phyloP scores from a whole-genome alignment of 2,888 invertebrate genomes.

The Caenorhabditis auriculariae region DNA sequence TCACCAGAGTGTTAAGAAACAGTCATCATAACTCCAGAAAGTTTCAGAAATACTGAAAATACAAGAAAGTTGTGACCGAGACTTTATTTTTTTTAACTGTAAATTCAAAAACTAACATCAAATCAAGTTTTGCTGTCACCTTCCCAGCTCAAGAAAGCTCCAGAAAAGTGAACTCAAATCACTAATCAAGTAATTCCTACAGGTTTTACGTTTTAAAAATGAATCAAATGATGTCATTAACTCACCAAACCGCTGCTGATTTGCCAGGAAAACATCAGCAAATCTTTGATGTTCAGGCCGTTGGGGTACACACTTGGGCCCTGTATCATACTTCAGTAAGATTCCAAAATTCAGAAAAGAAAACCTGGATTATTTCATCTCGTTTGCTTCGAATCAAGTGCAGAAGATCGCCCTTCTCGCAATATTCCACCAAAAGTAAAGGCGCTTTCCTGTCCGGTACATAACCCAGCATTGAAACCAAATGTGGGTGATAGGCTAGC shows the following conservation, averaged over 20 bases:
- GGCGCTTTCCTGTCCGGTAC: constrained; percentile 48
- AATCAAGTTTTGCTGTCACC: no score
- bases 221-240: no score
- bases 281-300: constrained; percentile 47
- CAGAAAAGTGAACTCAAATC: no score
- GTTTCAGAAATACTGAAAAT: no score
- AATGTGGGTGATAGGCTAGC: constrained; percentile 53
- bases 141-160: no score
- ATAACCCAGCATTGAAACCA: constrained; percentile 56
- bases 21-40: no score
- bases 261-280: constrained; percentile 56
- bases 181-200: no score
- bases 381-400: constrained; percentile 46
- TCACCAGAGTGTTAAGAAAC: no score
- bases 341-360: constrained; percentile 2
- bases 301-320: constrained; percentile 22
- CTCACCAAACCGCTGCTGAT: constrained; percentile 54
- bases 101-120: no score
- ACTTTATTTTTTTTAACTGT: no score
- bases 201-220: no score
- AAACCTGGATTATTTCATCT: constrained; percentile 32
- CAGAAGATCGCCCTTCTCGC: constrained; percentile 53
- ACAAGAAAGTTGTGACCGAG: no score
- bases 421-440: constrained; percentile 49
- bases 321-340: constrained; percentile 7